Evolutionary conservation across 2,113 vertebrate genomes (phyloP).

Genomic region (Sus scrofa): T2T-Sscrofa CM000818.6:119011001-119011500

Average conservation of each 20-base stretch:
- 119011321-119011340: conserved; percentile 36
- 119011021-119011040: no score
- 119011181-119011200: neutral
- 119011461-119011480: neutral
- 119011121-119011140: neutral
- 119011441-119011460: conserved; percentile 23
- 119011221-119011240: conserved; percentile 32
- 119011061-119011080: conserved; percentile 14
- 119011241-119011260: conserved; percentile 54
- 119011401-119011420: neutral
- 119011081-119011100: conserved; percentile 60
- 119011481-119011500: neutral
- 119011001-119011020: no score
- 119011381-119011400: conserved; percentile 50
- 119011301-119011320: neutral
- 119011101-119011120: conserved; percentile 12
- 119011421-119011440: neutral
- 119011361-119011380: neutral
- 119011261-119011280: conserved; percentile 46
- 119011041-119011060: no score
- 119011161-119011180: conserved; percentile 61
- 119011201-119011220: neutral
- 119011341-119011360: conserved; percentile 30
- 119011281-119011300: conserved; percentile 42
- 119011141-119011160: conserved; percentile 17